phyloP scores from a whole-genome alignment of 2,888 invertebrate genomes.

The Dynastes hyllus region DNA sequence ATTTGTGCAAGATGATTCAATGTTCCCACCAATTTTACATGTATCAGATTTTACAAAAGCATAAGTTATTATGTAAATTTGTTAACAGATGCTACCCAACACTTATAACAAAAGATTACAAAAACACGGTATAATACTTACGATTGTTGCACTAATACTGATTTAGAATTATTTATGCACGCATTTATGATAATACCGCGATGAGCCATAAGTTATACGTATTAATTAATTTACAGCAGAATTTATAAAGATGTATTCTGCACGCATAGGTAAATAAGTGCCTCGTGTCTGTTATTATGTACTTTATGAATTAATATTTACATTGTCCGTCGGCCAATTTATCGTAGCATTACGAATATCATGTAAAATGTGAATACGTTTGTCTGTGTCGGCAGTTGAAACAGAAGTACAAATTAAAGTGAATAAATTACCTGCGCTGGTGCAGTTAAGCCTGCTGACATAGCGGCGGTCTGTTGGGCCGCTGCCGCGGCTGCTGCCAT shows the following conservation, averaged over 20 bases:
- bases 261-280: slow-evolving; percentile 18
- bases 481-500: slow-evolving; percentile 83
- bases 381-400: slow-evolving; percentile 29
- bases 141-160: slow-evolving; percentile 6
- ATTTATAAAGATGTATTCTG: slow-evolving; percentile 17
- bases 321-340: slow-evolving; percentile 18
- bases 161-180: background rate
- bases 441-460: slow-evolving; percentile 79
- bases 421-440: slow-evolving; percentile 77
- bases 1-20: no score
- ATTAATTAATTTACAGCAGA: slow-evolving; percentile 28
- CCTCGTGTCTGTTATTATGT: slow-evolving; percentile 10
- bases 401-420: slow-evolving; percentile 46
- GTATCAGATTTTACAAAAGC: no score
- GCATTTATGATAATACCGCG: slow-evolving; percentile 8
- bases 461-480: slow-evolving; percentile 82
- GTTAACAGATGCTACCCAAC: no score
- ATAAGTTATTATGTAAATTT: no score
- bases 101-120: background rate
- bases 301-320: slow-evolving; percentile 32
- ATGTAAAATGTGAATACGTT: slow-evolving; percentile 18
- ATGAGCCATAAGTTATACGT: slow-evolving; percentile 19
- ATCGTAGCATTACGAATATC: slow-evolving; percentile 35
- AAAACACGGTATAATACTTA: background rate
- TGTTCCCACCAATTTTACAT: no score